phyloP scores from a whole-genome alignment of 1,140 invertebrate species.

The Triops cancriformis region DNA sequence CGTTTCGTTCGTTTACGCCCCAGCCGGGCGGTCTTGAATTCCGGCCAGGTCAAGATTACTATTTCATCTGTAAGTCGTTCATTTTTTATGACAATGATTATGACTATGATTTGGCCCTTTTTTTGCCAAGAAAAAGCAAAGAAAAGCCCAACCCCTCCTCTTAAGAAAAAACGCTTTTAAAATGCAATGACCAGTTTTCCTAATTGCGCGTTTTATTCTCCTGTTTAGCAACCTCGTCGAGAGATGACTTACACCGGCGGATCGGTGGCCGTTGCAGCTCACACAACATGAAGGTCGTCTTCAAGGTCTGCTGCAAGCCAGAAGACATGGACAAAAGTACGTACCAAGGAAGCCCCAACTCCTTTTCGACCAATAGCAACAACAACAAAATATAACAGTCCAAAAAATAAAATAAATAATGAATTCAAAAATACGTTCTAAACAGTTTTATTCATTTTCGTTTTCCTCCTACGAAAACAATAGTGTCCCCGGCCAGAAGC shows the following conservation, averaged over 20 bases:
- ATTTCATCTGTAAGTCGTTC: constrained; percentile 75
- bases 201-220: constrained; percentile 19
- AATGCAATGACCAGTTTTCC: neutral
- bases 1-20: constrained; percentile 89
- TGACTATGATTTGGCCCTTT: constrained; percentile 16
- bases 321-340: constrained; percentile 33
- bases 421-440: no score
- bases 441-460: constrained; percentile 13
- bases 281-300: constrained; percentile 92
- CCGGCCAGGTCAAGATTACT: constrained; percentile 87
- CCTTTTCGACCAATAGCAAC: no score
- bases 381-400: no score
- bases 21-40: constrained; percentile 90
- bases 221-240: constrained; percentile 66
- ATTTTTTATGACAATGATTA: constrained; percentile 14
- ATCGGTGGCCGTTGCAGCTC: constrained; percentile 81
- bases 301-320: constrained; percentile 79
- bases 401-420: no score
- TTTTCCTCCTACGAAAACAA: constrained; percentile 28
- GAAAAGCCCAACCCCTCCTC: neutral
- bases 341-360: neutral
- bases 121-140: neutral
- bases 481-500: constrained; percentile 27
- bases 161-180: neutral
- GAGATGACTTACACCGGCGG: constrained; percentile 78